phyloP scores from a whole-genome alignment of 2,113 vertebrate genomes.

The Dasypus novemcinctus region DNA sequence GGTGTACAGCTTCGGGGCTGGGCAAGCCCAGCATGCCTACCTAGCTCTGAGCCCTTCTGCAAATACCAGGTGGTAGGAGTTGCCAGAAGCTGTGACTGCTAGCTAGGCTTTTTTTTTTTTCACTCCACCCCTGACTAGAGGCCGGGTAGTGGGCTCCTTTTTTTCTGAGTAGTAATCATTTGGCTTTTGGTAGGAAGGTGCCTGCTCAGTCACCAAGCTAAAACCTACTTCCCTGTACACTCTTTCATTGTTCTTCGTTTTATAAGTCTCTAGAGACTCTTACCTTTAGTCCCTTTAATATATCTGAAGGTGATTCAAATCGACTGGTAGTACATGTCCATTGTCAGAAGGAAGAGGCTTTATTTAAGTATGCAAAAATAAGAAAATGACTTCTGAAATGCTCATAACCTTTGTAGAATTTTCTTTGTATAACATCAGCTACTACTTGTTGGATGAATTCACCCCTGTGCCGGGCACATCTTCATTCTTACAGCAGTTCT shows the following conservation, averaged over 20 bases:
- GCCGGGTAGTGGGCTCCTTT: neutral
- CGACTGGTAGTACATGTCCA: neutral
- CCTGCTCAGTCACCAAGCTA: neutral
- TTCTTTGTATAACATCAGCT: neutral
- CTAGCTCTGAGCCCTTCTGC: neutral
- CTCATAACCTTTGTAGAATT: neutral
- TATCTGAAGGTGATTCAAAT: neutral
- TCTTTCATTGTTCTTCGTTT: neutral
- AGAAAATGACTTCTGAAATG: neutral
- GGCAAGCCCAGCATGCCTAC: neutral
- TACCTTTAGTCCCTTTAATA: neutral
- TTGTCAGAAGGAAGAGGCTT: neutral
- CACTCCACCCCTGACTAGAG: neutral
- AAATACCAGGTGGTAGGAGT: neutral
- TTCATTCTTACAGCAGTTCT: neutral
- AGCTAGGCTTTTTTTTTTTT: neutral
- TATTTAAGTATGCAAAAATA: neutral
- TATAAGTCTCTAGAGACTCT: neutral
- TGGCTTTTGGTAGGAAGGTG: neutral
- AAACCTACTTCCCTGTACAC: neutral
- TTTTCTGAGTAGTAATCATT: neutral
- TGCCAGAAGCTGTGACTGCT: neutral
- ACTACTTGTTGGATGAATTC: neutral
- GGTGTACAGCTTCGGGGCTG: neutral
- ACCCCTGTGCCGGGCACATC: neutral